Evolutionary conservation across 64 coral and sea anemone species (phyloP).

Genomic region (Hydrozoanthus tunicans): DNA sequence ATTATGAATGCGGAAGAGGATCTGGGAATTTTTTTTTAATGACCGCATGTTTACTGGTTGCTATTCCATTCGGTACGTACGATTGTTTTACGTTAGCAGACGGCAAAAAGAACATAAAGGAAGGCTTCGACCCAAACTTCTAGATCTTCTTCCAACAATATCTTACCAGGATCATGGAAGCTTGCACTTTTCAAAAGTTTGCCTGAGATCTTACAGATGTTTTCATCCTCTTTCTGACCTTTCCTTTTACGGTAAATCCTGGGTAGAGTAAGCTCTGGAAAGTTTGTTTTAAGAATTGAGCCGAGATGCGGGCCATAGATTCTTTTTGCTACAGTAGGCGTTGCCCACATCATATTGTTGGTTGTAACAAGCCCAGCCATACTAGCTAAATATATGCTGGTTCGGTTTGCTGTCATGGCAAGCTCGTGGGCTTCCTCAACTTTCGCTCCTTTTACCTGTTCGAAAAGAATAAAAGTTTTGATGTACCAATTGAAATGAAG

Average conservation of each 20-base stretch:
- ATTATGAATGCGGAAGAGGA: too few relatives aligned
- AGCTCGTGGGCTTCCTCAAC: constrained; percentile 49
- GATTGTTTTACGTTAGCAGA: too few relatives aligned
- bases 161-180: constrained; percentile 85
- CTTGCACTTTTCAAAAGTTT: constrained; percentile 73
- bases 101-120: too few relatives aligned
- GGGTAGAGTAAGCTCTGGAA: constrained; percentile 69
- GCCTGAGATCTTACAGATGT: constrained; percentile 63
- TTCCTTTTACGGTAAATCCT: constrained; percentile 83
- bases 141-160: neutral
- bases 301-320: constrained; percentile 89
- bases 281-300: constrained; percentile 60
- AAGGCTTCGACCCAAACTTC: too few relatives aligned
- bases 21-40: too few relatives aligned
- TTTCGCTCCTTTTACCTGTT: constrained; percentile 12
- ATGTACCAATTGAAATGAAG: neutral
- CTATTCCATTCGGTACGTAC: too few relatives aligned
- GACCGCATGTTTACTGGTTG: too few relatives aligned
- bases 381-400: constrained; percentile 17
- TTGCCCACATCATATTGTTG: constrained; percentile 58
- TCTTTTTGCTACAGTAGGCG: constrained; percentile 77
- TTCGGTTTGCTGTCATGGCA: constrained; percentile 23
- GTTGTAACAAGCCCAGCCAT: constrained; percentile 28
- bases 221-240: constrained; percentile 49
- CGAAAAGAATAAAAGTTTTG: neutral